Evolutionary conservation across 2,113 vertebrate species (phyloP).

Genomic region (Ceuthmochares aereus): DNA sequence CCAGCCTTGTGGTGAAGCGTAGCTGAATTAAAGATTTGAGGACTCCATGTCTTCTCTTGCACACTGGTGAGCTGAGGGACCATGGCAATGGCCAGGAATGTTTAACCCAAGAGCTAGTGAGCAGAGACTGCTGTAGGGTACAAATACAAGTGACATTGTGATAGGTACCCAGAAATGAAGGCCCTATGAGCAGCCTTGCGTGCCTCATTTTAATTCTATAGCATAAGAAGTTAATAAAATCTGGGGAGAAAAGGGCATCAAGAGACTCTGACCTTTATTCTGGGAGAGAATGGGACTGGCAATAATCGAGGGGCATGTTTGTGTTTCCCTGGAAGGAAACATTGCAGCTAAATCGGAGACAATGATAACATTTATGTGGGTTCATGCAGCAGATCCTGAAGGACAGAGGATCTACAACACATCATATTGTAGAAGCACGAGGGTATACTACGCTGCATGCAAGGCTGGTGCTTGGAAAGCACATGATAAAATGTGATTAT

Average conservation of each 20-base stretch:
- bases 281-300: background rate
- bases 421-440: background rate
- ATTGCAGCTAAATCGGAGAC: background rate
- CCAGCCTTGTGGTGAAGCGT: background rate
- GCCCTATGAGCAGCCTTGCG: background rate
- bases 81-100: background rate
- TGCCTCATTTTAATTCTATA: background rate
- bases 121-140: background rate
- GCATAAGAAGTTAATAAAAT: background rate
- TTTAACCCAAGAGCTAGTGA: background rate
- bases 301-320: background rate
- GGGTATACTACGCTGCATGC: background rate
- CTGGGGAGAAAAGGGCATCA: background rate
- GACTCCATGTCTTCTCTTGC: background rate
- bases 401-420: background rate
- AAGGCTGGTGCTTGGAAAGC: background rate
- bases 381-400: background rate
- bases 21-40: background rate
- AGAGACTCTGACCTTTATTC: background rate
- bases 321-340: background rate
- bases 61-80: background rate
- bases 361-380: background rate
- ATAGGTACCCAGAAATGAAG: background rate
- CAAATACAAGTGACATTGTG: background rate
- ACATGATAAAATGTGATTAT: accelerated